A percentile compares a stretch with the other conserved stretches of the same genome.
Evolutionary conservation across 2,888 invertebrate genomes (phyloP).

Genomic region (Lutraria lutraria): DNA sequence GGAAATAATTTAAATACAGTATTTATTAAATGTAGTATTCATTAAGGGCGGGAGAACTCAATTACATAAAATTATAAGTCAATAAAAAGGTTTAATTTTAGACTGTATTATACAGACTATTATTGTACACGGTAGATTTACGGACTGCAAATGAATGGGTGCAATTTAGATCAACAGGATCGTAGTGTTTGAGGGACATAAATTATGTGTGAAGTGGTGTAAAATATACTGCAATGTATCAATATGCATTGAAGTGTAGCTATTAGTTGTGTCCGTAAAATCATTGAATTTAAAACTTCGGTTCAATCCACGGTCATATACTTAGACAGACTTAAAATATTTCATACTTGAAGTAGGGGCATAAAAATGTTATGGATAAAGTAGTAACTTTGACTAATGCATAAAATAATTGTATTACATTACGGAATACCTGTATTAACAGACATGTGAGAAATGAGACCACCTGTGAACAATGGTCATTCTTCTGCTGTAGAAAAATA

Average conservation of each 20-base stretch:
- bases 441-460: no score
- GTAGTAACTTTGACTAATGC: no score
- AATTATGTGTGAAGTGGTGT: slow-evolving; percentile 18
- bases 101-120: background rate
- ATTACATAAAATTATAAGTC: background rate
- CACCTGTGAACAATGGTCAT: no score
- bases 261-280: background rate
- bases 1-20: no score
- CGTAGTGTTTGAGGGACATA: background rate
- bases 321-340: background rate
- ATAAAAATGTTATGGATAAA: no score
- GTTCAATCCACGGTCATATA: background rate
- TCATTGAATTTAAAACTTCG: background rate
- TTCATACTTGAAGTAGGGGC: no score
- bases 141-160: background rate
- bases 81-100: background rate
- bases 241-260: background rate
- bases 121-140: background rate
- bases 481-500: no score
- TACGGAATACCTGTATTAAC: no score
- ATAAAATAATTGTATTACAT: no score
- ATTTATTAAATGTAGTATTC: no score
- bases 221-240: background rate
- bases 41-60: background rate
- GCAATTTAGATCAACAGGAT: background rate